Conservation (phyloP, 1,140 invertebrate genomes). For the Drosophila bocqueti region DNA sequence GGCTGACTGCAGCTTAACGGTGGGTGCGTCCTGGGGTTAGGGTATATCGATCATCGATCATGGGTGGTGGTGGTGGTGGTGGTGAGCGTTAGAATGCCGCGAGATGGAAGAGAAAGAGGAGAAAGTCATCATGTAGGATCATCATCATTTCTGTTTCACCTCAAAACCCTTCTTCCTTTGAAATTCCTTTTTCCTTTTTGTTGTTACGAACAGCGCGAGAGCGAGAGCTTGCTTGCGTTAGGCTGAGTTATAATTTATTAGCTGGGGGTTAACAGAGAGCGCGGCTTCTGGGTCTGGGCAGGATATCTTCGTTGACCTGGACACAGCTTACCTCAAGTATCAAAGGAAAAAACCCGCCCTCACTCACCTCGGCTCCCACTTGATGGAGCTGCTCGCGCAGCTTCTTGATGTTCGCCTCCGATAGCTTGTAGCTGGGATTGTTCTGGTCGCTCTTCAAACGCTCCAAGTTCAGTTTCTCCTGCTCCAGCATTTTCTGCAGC, state of each 20-base stretch:
- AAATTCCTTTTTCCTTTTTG: not conserved
- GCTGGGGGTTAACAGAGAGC: slow-evolving; percentile 40
- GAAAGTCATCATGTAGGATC: slow-evolving; percentile 39
- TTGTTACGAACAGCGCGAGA: slow-evolving; percentile 31
- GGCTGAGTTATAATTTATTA: slow-evolving; percentile 20
- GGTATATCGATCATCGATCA: slow-evolving; percentile 28
- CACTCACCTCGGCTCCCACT: slow-evolving; percentile 82
- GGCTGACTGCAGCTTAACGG: slow-evolving; percentile 70
- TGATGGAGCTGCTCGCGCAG: slow-evolving; percentile 81
- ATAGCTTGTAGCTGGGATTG: slow-evolving; percentile 79
- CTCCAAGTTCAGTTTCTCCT: slow-evolving; percentile 91
- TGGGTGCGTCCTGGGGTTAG: slow-evolving; percentile 74
- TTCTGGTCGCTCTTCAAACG: slow-evolving; percentile 86
- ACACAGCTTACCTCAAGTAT: slow-evolving; percentile 4
- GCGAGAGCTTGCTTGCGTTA: slow-evolving; percentile 19
- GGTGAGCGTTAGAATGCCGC: slow-evolving; percentile 44
- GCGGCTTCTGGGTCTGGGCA: slow-evolving; percentile 10
- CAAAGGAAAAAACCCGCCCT: not conserved
- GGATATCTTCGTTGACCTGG: slow-evolving; percentile 12
- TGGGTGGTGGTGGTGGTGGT: slow-evolving; percentile 25
- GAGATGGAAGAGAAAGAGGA: slow-evolving; percentile 53
- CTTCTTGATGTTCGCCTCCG: slow-evolving; percentile 82
- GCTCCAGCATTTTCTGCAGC: slow-evolving; percentile 92
- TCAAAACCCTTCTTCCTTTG: not conserved
- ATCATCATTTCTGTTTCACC: slow-evolving; percentile 23